Evolutionary conservation across 2,888 invertebrate genomes (phyloP).

Genomic region (Zhuqinia jingwanae): DNA sequence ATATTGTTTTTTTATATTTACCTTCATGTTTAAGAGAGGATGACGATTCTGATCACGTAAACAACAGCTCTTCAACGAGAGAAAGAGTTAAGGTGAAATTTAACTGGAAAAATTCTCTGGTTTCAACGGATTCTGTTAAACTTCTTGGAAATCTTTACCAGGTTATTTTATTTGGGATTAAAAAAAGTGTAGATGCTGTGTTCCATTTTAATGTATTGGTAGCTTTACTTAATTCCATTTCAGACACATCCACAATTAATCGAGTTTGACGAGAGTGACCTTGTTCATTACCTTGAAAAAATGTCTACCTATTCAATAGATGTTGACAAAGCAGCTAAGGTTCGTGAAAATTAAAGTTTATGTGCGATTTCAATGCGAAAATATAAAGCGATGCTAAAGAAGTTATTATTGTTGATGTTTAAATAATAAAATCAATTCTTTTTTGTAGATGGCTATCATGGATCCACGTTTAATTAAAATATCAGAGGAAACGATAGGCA

Average conservation of each 20-base stretch:
- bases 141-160: constrained; percentile 51
- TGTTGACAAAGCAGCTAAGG: constrained; percentile 62
- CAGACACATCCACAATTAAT: constrained; percentile 62
- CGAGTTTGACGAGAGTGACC: constrained; percentile 42
- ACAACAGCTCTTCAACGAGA: neutral
- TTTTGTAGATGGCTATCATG: constrained; percentile 71
- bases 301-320: constrained; percentile 62
- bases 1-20: too few species aligned
- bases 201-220: too few species aligned
- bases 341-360: constrained; percentile 11
- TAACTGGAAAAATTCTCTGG: constrained; percentile 53
- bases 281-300: constrained; percentile 57
- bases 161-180: neutral
- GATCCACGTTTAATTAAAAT: constrained; percentile 66
- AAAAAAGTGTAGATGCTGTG: too few species aligned
- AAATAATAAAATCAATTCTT: neutral
- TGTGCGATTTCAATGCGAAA: neutral
- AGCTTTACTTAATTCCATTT: neutral
- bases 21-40: too few species aligned
- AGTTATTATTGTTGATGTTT: neutral
- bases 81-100: constrained; percentile 51
- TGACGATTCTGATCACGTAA: neutral
- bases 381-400: too few species aligned
- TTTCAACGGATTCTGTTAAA: constrained; percentile 33
- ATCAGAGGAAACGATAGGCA: constrained; percentile 9